Percentiles rank a stretch among this genome's conserved stretches.
phyloP scores from a whole-genome alignment of 2,888 invertebrate species.

The Pseudeuparius sepicola region DNA sequence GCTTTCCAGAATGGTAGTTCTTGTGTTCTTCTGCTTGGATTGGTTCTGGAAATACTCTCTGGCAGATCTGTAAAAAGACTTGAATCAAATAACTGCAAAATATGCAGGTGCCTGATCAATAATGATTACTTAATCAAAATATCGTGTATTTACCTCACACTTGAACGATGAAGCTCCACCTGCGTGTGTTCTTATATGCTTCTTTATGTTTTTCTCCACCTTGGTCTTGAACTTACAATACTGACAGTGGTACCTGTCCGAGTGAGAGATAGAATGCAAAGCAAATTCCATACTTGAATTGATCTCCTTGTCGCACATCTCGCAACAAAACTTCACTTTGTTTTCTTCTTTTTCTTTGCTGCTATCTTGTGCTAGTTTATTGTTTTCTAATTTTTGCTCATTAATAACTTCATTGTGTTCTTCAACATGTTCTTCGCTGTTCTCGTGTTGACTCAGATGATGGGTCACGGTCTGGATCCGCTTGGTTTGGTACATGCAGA shows the following conservation, averaged over 20 bases:
- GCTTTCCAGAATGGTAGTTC: constrained; percentile 32
- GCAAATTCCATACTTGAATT: constrained; percentile 34
- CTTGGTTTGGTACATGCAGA: no score
- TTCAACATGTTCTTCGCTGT: constrained; percentile 9
- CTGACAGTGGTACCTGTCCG: constrained; percentile 32
- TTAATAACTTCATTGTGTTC: constrained; percentile 38
- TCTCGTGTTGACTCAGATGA: no score
- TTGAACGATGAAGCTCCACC: constrained; percentile 16
- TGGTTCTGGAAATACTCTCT: constrained; percentile 20
- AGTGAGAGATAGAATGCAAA: constrained; percentile 32
- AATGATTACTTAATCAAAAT: no score
- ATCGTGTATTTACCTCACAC: no score
- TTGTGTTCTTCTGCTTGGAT: constrained; percentile 29
- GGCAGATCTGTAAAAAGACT: no score
- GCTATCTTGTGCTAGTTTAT: no score
- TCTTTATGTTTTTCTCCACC: constrained; percentile 23
- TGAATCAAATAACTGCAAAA: no score
- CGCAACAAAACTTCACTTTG: constrained; percentile 36
- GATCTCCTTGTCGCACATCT: constrained; percentile 45
- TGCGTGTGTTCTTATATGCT: constrained; percentile 24
- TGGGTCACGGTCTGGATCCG: no score
- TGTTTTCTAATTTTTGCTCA: no score
- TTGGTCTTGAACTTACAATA: constrained; percentile 30
- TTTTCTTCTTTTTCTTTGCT: no score
- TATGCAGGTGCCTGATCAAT: no score